A percentile compares a stretch with the other conserved stretches of the same genome.
Conservation (phyloP, 2,113 vertebrate species). For the Camelus bactrianus region DNA sequence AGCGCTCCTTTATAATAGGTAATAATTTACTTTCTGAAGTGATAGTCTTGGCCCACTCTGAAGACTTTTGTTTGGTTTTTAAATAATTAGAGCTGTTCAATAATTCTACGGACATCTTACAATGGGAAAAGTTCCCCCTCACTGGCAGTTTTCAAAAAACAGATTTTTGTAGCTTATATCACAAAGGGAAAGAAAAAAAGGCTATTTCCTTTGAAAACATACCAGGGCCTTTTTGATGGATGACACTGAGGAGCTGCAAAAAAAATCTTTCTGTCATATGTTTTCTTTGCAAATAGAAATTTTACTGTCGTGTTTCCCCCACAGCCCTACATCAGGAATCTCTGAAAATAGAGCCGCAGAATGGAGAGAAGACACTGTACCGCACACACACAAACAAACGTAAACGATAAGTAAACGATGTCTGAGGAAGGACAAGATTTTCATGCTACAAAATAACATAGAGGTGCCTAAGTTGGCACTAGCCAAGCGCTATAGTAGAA, state of each 20-base stretch:
- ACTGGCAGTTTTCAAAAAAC: background rate
- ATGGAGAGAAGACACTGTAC: background rate
- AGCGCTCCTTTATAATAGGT: background rate
- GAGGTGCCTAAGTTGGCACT: background rate
- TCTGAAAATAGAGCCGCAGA: background rate
- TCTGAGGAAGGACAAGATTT: background rate
- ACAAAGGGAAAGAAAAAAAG: background rate
- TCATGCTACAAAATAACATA: background rate
- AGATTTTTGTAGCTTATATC: background rate
- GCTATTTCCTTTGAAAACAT: slow-evolving; percentile 53
- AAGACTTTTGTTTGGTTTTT: background rate
- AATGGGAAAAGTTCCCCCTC: background rate
- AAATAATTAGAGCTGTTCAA: slow-evolving; percentile 29
- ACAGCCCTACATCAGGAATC: background rate
- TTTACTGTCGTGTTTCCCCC: background rate
- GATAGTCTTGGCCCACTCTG: background rate
- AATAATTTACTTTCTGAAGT: background rate
- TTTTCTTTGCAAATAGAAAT: slow-evolving; percentile 36
- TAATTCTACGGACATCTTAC: background rate
- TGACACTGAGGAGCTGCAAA: background rate
- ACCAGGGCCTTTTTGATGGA: slow-evolving; percentile 46
- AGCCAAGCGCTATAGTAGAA: background rate
- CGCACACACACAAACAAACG: background rate
- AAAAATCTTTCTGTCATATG: slow-evolving; percentile 19
- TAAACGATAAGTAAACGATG: background rate